Conservation (phyloP, 2,797 vertebrate species). For the Rhincodon typus region DNA sequence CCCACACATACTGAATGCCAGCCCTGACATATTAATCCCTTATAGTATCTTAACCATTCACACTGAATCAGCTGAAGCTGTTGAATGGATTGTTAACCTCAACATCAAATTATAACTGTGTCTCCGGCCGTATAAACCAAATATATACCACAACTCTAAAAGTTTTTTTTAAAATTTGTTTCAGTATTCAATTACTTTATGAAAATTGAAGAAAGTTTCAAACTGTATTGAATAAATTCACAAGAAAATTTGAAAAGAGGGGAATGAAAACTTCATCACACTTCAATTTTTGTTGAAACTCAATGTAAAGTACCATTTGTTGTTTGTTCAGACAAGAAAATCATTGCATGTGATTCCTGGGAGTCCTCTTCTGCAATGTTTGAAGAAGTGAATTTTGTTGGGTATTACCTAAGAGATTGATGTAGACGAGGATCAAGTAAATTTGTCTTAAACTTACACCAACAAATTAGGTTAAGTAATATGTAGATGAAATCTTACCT, state of each 20-base stretch:
- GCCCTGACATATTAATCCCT: neutral
- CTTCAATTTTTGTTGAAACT: neutral
- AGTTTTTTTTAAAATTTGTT: neutral
- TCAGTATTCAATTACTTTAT: neutral
- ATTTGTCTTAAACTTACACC: neutral
- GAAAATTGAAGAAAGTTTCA: neutral
- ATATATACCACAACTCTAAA: neutral
- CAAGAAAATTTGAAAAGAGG: neutral
- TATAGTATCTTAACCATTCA: neutral
- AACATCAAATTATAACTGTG: neutral
- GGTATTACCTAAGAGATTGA: neutral
- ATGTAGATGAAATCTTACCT: conserved; percentile 59
- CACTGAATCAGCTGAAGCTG: neutral
- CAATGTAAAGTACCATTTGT: neutral
- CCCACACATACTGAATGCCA: neutral
- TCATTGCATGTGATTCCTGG: neutral
- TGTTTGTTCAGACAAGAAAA: neutral
- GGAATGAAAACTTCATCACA: neutral
- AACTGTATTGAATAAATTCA: neutral
- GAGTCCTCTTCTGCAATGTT: neutral
- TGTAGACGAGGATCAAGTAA: neutral
- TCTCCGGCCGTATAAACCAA: neutral
- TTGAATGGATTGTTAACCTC: neutral
- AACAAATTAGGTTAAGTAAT: neutral
- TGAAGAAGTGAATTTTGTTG: neutral